phyloP scores from a whole-genome alignment of 2,888 invertebrate genomes.

The Spilosoma lubricipeda region DNA sequence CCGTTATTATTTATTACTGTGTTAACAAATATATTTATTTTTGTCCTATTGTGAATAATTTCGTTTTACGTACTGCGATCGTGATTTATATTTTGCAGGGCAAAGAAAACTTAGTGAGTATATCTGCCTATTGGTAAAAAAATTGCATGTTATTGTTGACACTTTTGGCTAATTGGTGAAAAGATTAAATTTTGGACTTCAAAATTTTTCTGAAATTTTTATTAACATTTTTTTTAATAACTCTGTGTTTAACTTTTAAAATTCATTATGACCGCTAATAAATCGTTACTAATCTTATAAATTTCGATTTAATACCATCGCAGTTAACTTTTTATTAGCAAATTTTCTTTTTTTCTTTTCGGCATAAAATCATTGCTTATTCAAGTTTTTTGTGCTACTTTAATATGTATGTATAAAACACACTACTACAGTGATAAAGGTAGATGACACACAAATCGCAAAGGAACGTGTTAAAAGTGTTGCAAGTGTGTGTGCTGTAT shows the following conservation, averaged over 20 bases:
- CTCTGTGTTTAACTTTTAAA: constrained; percentile 36
- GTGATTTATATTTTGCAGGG: constrained; percentile 84
- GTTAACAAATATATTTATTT: constrained; percentile 48
- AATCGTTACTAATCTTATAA: constrained; percentile 42
- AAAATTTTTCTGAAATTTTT: constrained; percentile 38
- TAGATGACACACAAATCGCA: neutral
- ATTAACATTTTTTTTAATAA: constrained; percentile 36
- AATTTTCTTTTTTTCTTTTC: neutral
- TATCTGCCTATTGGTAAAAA: constrained; percentile 70
- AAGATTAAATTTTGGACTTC: constrained; percentile 30
- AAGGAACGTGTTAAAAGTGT: neutral
- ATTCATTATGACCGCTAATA: constrained; percentile 43
- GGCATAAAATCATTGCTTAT: neutral
- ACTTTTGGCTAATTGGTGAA: constrained; percentile 47
- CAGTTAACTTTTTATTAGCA: neutral
- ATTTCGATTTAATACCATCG: constrained; percentile 38
- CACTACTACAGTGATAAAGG: neutral
- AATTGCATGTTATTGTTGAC: constrained; percentile 61
- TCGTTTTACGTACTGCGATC: constrained; percentile 73
- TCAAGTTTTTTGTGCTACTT: neutral
- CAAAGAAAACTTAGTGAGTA: constrained; percentile 86
- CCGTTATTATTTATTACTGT: constrained; percentile 51
- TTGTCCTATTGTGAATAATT: constrained; percentile 75
- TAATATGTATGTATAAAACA: neutral
- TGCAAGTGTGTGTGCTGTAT: neutral